phyloP scores from a whole-genome alignment of 2,888 invertebrate genomes.

The Hirtodrosophila trivittata region DNA sequence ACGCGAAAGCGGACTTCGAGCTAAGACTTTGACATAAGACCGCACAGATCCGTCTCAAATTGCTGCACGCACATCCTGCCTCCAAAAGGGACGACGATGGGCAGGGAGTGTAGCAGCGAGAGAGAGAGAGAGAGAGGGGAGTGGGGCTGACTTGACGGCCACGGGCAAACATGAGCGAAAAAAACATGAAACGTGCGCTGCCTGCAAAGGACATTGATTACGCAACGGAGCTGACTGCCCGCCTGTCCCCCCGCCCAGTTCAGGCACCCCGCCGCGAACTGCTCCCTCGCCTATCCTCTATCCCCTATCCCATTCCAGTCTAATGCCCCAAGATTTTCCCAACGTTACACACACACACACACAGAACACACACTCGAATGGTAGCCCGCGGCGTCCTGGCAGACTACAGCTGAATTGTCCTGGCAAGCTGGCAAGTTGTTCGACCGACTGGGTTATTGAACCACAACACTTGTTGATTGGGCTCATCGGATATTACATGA shows the following conservation, averaged over 20 bases:
- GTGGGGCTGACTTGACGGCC: constrained; percentile 23
- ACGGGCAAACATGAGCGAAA: constrained; percentile 54
- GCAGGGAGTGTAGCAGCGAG: background rate
- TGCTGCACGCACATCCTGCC: constrained; percentile 45
- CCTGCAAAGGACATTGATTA: constrained; percentile 76
- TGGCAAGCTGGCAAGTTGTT: constrained; percentile 32
- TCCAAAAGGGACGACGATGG: too few relatives aligned
- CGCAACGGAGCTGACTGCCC: constrained; percentile 54
- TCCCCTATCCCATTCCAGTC: background rate
- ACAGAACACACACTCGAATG: constrained; percentile 11
- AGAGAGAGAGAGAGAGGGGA: background rate
- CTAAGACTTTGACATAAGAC: constrained; percentile 41
- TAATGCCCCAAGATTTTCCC: too few relatives aligned
- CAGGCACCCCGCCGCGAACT: background rate
- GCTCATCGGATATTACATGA: constrained; percentile 47
- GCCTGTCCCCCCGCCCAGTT: constrained; percentile 5
- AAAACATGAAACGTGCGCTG: constrained; percentile 71
- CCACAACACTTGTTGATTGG: constrained; percentile 71
- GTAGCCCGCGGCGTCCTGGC: constrained; percentile 23
- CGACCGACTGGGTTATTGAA: constrained; percentile 64
- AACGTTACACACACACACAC: constrained; percentile 36
- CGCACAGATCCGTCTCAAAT: constrained; percentile 60
- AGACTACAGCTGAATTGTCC: constrained; percentile 12
- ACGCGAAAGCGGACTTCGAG: constrained; percentile 5
- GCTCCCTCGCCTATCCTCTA: too few relatives aligned